These are phyloP conservation scores for Cossypha polioptera DNA, from an alignment of 2,797 vertebrate species.

Conservation along the genomic window DNA sequence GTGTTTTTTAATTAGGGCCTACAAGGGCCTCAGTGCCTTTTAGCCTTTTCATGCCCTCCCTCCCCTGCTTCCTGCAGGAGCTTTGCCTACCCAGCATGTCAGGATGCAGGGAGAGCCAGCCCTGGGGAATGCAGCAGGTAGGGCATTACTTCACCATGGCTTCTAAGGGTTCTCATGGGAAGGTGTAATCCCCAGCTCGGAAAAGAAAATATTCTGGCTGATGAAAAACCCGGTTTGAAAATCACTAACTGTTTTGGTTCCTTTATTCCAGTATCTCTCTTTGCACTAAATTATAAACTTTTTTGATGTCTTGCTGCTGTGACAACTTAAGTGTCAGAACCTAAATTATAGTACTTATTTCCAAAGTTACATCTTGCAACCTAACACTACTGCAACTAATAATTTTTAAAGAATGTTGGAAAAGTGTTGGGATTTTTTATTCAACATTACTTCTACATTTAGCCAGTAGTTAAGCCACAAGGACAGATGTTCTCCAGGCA, in stretches of 20 bases:
- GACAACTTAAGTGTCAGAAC: not conserved
- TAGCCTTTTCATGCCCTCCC: not conserved
- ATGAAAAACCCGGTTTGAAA: not conserved
- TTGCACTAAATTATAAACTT: not conserved
- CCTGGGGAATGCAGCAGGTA: not conserved
- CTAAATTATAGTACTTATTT: not conserved
- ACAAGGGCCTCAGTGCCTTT: not conserved
- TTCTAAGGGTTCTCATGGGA: not conserved
- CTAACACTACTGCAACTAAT: conserved; percentile 58
- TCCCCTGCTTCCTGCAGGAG: not conserved
- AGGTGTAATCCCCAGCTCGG: not conserved
- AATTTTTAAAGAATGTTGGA: conserved; percentile 53
- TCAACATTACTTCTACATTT: conserved; percentile 84
- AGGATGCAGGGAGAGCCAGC: accelerated
- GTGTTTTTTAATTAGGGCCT: not conserved
- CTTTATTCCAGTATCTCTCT: not conserved
- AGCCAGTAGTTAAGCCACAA: conserved; percentile 79
- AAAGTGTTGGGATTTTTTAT: conserved; percentile 70
- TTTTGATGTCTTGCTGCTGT: not conserved
- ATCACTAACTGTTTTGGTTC: not conserved
- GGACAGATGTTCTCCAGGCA: conserved; percentile 79
- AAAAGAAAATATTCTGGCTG: not conserved
- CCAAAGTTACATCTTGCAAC: conserved; percentile 52
- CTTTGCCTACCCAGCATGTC: not conserved
- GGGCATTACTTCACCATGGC: not conserved